Percentiles rank a stretch among this genome's conserved stretches.
Conservation (phyloP, 2,113 vertebrate genomes). For the Platysteira castanea region DNA sequence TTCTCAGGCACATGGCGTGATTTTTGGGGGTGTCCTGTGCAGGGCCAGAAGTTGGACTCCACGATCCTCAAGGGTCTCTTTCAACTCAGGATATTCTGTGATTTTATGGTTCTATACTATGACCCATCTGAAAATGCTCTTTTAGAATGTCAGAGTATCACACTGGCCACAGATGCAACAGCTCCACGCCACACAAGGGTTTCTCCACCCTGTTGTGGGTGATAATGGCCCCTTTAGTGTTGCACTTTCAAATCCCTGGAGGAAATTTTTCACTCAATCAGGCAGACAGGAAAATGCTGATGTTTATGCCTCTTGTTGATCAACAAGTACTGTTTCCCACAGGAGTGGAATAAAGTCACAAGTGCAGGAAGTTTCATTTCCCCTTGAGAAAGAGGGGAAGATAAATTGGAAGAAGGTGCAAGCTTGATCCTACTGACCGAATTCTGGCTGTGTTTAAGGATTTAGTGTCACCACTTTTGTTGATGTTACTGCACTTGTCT, state of each 20-base stretch:
- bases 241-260: not conserved
- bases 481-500: not conserved
- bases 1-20: not conserved
- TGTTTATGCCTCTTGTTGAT: not conserved
- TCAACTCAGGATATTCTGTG: not conserved
- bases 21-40: not conserved
- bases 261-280: not conserved
- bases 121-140: not conserved
- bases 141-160: not conserved
- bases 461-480: not conserved
- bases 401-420: not conserved
- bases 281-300: not conserved
- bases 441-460: not conserved
- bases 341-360: not conserved
- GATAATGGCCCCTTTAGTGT: not conserved
- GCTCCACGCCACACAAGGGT: not conserved
- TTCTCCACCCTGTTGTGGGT: not conserved
- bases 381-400: not conserved
- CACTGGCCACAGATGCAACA: not conserved
- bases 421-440: not conserved
- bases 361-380: not conserved
- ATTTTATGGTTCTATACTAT: not conserved
- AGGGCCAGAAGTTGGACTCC: rapidly evolving
- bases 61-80: not conserved
- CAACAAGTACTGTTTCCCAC: not conserved